Evolutionary conservation across 1,140 invertebrate species (phyloP), one percentile per base, ranked within the genome.

Genomic region (Linepithema humile): DNA sequence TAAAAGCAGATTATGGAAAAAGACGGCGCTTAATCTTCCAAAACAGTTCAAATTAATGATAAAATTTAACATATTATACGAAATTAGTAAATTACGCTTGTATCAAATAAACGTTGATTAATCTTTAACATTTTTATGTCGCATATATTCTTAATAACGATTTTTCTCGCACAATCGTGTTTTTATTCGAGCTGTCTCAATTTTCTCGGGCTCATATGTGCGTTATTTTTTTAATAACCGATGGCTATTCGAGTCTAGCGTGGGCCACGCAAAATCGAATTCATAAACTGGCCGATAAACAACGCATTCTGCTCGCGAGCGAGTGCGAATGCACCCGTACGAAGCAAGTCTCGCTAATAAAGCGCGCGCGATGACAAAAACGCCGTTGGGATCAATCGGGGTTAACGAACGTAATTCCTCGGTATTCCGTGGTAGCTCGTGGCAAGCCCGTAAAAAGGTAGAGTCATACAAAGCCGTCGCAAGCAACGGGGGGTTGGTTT

Each of bases 381-480:
- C 50, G 48, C 59, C 12, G 12, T 55, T 29, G 84, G 53, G 88
- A 89, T 88, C 84, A 89, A 89, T 88, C 69, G 85, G 62, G 87
- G 88, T 89, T 89, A 89, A 88, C 85, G 60, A 84, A 70, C 32
- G 85, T 84, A 89, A 86, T 88, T 84, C 80, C 64, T 65, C 43
- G 55, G 85, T 83, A 86, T 88, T 88, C 70, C 82, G 9, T 10
- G 45, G 70, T 55, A 65, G 84, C 75, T 70, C 78, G 62, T 77
- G 74, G 48, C 26, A 45, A 85, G 55, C 40, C 62, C 26, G 57
- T 62, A 75, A 77, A 83, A 60, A 78, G 59, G 12, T 64, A 15
- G 29, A 64, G 82, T 43, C 45, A 3, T 15, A 67, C 17, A 43
- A 70, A 69, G 75, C 23, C 23, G 26, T 43, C 60, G 45, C 15